Conservation (phyloP, 2,888 invertebrate genomes). For the Hypselothyrea guttata region DNA sequence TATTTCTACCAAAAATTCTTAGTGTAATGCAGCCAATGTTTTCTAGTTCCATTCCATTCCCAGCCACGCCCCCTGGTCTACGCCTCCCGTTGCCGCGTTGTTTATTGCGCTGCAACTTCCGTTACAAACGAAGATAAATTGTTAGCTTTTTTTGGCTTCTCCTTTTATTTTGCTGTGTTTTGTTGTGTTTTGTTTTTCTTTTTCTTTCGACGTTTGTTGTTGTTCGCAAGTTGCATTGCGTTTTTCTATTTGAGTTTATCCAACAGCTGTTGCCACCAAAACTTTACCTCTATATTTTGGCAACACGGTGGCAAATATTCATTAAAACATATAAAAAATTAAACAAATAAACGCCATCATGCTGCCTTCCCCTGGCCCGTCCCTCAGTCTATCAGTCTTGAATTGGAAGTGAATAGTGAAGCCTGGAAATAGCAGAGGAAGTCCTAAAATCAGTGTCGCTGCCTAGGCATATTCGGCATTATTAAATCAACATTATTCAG, state of each 20-base stretch:
- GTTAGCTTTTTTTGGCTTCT: slow-evolving; percentile 55
- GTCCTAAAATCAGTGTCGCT: too few species aligned
- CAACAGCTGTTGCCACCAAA: slow-evolving; percentile 48
- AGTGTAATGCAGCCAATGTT: slow-evolving; percentile 55
- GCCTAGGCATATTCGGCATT: too few species aligned
- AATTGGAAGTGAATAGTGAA: too few species aligned
- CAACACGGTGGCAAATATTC: slow-evolving; percentile 32
- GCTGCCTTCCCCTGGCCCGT: too few species aligned
- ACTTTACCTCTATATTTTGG: slow-evolving; percentile 32
- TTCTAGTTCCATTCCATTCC: slow-evolving; percentile 32
- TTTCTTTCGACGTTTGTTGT: slow-evolving; percentile 12
- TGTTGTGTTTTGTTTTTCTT: slow-evolving; percentile 21
- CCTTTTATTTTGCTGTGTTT: too few species aligned
- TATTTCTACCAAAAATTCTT: slow-evolving; percentile 50
- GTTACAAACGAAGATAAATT: slow-evolving; percentile 74
- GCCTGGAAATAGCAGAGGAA: too few species aligned
- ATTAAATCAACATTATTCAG: too few species aligned
- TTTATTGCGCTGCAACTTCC: slow-evolving; percentile 75
- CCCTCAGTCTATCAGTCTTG: slow-evolving; percentile 28
- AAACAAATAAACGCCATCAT: too few species aligned
- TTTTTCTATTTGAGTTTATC: slow-evolving; percentile 39
- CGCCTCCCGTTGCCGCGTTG: slow-evolving; percentile 55
- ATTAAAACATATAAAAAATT: too few species aligned
- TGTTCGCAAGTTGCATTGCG: slow-evolving; percentile 28
- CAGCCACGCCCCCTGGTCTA: slow-evolving; percentile 31